Base-by-base conservation (phyloP, 2,797 vertebrate species). In the Arvicola amphibius region DNA sequence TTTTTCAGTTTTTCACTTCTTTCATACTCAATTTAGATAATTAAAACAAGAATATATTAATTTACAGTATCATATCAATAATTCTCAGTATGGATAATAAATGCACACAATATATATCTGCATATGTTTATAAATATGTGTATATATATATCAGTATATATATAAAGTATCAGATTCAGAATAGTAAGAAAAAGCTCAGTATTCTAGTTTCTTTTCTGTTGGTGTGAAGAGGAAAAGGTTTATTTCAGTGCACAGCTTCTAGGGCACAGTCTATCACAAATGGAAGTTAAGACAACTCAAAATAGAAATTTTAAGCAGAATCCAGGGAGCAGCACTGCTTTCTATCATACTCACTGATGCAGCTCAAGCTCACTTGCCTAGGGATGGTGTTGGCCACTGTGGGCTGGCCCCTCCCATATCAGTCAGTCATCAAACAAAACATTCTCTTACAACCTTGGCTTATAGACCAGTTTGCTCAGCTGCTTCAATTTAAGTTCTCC, bases 1-100 rank as follows among this genome's bases (percentile, higher is more conserved):
- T 51, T 81, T 65, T 56, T 84, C 37, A 74, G 32, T 61, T 86
- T 5, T 92, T 94, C 29, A 88, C 48, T 40, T 94, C 21, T 92
- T n/a, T 56, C 11, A 84, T 71, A 51, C 79, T 91, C 93, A 67
- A 5, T 43, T 92, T 91, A 29, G 6, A 56, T 21, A 86, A 88
- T 3, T 79, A 53, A 73, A 77, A 67, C 51, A 76, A 91, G 11
- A 91, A 89, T 7, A 59, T 43, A 8, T 46, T 90, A 78, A 88
- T 48, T 95, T 96, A 61, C 0, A 74, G 0, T 53, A 34, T 76
- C 5, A 73, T 23, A 81, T 80, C 51, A 40, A 59, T 90, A 86
- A 78, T 86, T 91, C 86, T 40, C 40, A 88, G n/a, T 88, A 84
- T 83, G 32, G 21, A 3, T 79, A n/a, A 63, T 69, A 46, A 67